phyloP scores from a whole-genome alignment of 2,888 invertebrate species.

The Temnothorax ravouxi region DNA sequence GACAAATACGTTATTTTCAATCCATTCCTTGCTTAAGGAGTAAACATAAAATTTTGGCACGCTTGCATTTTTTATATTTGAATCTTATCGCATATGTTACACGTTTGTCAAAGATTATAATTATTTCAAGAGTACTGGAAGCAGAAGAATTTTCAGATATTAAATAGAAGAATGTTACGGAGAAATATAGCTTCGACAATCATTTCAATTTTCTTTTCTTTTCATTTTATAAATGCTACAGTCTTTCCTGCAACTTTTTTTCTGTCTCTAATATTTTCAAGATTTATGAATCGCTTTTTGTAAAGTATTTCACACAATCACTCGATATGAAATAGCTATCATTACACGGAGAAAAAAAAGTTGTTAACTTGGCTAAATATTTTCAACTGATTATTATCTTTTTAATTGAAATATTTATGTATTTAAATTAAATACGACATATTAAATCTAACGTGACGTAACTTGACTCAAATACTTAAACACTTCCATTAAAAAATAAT shows the following conservation, averaged over 20 bases:
- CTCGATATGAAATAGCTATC: not conserved
- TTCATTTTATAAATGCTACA: not conserved
- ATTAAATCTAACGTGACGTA: too few relatives aligned
- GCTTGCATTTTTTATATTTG: constrained; percentile 6
- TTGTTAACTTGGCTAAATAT: too few relatives aligned
- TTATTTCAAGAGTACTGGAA: not conserved
- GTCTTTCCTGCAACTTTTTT: not conserved
- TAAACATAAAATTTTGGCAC: constrained; percentile 2
- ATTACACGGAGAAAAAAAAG: too few relatives aligned
- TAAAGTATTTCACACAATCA: not conserved
- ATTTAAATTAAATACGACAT: too few relatives aligned
- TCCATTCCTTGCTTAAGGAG: not conserved
- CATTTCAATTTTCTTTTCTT: not conserved
- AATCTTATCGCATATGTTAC: not conserved
- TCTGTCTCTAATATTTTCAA: not conserved
- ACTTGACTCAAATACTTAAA: too few relatives aligned
- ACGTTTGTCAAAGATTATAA: not conserved
- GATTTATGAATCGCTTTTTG: not conserved
- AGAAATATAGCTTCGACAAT: not conserved
- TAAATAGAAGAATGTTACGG: not conserved
- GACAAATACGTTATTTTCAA: not conserved
- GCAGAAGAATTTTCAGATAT: not conserved
- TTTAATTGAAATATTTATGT: too few relatives aligned
- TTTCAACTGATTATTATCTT: too few relatives aligned
- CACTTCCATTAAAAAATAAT: too few relatives aligned